A percentile compares a stretch with the other conserved stretches of the same genome.
Conservation (phyloP, 2,888 invertebrate genomes). For the Yponomeuta sedellus region DNA sequence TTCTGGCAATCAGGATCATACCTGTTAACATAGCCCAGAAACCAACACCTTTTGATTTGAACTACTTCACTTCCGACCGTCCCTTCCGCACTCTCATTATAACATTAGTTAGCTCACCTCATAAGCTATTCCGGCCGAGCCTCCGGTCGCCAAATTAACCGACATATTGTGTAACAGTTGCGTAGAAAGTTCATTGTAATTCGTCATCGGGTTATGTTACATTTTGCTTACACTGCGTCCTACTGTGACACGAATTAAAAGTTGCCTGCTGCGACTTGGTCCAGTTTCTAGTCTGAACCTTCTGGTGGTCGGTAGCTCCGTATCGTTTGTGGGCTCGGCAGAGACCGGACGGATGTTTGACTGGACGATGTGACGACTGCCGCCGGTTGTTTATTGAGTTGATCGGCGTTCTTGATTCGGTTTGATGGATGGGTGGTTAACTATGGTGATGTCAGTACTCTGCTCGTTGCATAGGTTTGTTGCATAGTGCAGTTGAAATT, state of each 20-base stretch:
- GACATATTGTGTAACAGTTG: background rate
- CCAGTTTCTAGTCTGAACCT: background rate
- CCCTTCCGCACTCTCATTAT: background rate
- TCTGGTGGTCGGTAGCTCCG: too few species aligned
- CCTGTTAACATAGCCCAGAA: background rate
- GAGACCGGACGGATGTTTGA: background rate
- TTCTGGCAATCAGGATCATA: too few species aligned
- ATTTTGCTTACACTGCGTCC: slow-evolving; percentile 4
- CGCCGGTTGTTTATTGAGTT: background rate
- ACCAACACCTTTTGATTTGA: background rate
- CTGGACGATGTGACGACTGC: background rate
- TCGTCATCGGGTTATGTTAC: slow-evolving; percentile 1
- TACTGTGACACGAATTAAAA: background rate
- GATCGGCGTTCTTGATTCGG: background rate
- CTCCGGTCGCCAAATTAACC: slow-evolving; percentile 6
- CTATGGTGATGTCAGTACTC: background rate
- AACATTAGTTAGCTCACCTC: background rate
- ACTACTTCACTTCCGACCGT: background rate
- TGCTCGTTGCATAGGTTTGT: background rate
- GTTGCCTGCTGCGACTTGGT: background rate
- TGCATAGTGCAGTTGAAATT: background rate
- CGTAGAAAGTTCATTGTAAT: slow-evolving; percentile 9
- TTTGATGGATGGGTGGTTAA: background rate
- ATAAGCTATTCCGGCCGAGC: background rate
- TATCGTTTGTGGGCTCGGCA: too few species aligned